phyloP scores from a whole-genome alignment of 64 coral and sea anemone species.

The Montipora capricornis region DNA sequence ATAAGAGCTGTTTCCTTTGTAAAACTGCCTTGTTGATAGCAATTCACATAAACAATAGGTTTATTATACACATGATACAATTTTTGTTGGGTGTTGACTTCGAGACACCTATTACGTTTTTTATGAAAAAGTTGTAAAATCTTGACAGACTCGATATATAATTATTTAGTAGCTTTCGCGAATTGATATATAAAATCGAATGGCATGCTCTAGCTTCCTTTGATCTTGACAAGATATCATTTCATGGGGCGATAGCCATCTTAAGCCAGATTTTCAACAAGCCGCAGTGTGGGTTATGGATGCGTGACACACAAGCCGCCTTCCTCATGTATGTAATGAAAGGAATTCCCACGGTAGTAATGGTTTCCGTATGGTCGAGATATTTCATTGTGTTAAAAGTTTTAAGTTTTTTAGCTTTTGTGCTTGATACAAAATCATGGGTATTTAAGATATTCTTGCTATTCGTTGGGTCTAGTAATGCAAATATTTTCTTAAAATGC shows the following conservation, averaged over 20 bases:
- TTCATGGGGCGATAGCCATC: slow-evolving; percentile 38
- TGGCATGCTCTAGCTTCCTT: neutral
- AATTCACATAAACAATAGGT: slow-evolving; percentile 16
- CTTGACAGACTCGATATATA: neutral
- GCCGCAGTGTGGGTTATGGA: neutral
- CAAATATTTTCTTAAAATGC: slow-evolving; percentile 1
- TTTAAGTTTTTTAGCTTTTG: no score
- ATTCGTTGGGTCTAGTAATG: neutral
- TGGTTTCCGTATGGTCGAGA: slow-evolving; percentile 28
- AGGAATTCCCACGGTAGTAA: slow-evolving; percentile 14
- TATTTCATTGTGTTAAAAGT: neutral
- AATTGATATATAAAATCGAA: slow-evolving; percentile 20
- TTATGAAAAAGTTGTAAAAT: slow-evolving; percentile 9
- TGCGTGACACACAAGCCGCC: neutral
- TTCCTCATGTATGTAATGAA: neutral
- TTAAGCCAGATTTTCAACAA: slow-evolving; percentile 45
- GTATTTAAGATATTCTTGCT: no score
- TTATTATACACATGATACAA: neutral
- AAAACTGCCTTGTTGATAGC: slow-evolving; percentile 39
- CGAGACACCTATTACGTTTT: slow-evolving; percentile 2
- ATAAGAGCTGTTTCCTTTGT: slow-evolving; percentile 45
- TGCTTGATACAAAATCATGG: no score
- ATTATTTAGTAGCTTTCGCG: slow-evolving; percentile 5
- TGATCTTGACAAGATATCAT: neutral
- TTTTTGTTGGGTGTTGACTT: neutral